Evolutionary conservation across 2,888 invertebrate species (phyloP), one percentile per base, ranked within the genome.

Genomic region (Sisyra terminalis): DNA sequence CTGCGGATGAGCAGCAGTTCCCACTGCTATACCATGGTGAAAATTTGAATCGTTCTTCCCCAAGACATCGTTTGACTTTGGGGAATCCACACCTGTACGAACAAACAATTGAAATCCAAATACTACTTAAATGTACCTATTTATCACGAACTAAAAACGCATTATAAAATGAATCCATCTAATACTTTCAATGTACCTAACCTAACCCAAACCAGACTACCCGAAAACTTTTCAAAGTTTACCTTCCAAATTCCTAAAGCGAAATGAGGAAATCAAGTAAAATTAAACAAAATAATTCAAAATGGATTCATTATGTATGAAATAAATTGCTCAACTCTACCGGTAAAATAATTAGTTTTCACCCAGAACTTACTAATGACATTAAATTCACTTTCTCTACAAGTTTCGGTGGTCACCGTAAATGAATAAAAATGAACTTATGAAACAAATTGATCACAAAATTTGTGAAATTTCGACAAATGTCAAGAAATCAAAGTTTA

Each of bases 1-100:
- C 37, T 43, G 41, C 18, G 18, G 9, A 35, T 34, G 30, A 29
- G 41, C 34, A 32, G 41, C 34, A n/a, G 41, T 15, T 9, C 41
- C 34, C 18, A 17, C 41, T 34, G 41, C 16, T 34, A 34, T 29
- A 34, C 41, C 41, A 34, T 32, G 32, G 18, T 37, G 37, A 37
- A 17, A 37, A 10, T 16, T 37, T 18, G 37, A 17, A 17, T 37
- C 37, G 37, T 18, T 18, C 37, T 37, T 40, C 29, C 30, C 42
- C 34, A 38, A 34, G 29, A 32, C 44, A 39, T 47, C 45, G 41
- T 44, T 47, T 39, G 43, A 40, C 36, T 45, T 43, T 13, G 46
- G 42, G 11, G 45, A 45, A 45, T 47, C 46, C 42, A 47, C 46
- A 41, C 46, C 46, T 47, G 39, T 18, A n/a, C n/a, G n/a, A n/a